These are phyloP conservation scores for Lucilia cuprina DNA, from an alignment of 1,140 invertebrate species.

Conservation along the genomic window DNA sequence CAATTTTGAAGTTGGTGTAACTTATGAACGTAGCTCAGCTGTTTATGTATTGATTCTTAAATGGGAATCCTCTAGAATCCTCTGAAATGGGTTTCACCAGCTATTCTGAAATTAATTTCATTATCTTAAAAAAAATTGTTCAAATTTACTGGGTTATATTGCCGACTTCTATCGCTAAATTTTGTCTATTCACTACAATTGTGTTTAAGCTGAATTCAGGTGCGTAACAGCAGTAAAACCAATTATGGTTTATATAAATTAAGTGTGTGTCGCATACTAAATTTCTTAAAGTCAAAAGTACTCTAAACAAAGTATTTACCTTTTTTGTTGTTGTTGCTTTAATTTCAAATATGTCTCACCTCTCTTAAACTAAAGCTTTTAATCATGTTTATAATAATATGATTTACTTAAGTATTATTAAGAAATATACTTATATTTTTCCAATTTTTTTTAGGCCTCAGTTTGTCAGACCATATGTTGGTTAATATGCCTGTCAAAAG, in stretches of 20 bases:
- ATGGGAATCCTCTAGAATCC: no score
- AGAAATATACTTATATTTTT: neutral
- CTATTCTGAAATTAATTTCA: no score
- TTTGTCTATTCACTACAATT: neutral
- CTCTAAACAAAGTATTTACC: neutral
- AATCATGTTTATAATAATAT: neutral
- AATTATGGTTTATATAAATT: slow-evolving; percentile 31
- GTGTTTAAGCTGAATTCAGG: slow-evolving; percentile 18
- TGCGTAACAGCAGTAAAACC: slow-evolving; percentile 30
- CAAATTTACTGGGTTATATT: neutral
- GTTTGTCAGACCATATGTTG: neutral
- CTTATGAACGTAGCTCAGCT: no score
- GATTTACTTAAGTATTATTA: neutral
- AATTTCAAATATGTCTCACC: neutral
- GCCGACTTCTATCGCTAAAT: neutral
- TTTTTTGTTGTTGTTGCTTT: neutral
- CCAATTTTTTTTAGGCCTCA: neutral
- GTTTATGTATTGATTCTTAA: no score
- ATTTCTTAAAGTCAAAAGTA: neutral
- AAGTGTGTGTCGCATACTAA: slow-evolving; percentile 5
- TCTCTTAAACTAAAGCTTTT: neutral
- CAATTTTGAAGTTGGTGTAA: no score
- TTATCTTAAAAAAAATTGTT: no score
- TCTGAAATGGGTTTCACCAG: no score
- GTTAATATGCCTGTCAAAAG: neutral